Conservation (phyloP, 2,797 vertebrate species). For the Adelosebastes latens region DNA sequence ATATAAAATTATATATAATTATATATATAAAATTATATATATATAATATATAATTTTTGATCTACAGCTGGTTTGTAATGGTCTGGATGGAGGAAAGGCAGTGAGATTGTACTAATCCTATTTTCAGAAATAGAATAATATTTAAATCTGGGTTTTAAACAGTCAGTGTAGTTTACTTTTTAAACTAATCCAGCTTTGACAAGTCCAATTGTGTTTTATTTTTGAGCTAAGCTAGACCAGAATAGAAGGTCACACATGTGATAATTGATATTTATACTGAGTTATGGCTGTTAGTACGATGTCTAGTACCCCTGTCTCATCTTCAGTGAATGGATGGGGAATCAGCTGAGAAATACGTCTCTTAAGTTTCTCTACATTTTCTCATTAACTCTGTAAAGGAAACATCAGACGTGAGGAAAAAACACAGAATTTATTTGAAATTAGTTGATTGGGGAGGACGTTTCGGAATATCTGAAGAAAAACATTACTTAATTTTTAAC, state of each 20-base stretch:
- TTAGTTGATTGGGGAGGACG: not conserved
- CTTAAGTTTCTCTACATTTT: not conserved
- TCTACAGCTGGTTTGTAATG: not conserved
- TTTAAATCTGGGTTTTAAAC: not conserved
- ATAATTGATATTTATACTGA: not conserved
- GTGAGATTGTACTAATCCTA: not conserved
- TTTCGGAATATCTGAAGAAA: not conserved
- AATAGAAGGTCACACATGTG: not conserved
- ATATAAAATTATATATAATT: no score
- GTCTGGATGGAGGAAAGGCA: not conserved
- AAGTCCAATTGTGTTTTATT: not conserved
- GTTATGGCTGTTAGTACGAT: not conserved
- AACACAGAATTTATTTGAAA: no score
- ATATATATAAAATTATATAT: no score
- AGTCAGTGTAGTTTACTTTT: not conserved
- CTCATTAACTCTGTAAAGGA: not conserved
- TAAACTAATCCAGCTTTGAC: not conserved
- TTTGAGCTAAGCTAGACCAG: not conserved
- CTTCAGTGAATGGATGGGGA: not conserved
- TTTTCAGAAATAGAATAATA: not conserved
- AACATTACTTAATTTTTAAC: no score
- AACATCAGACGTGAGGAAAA: not conserved
- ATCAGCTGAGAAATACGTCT: not conserved
- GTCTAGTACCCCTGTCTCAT: not conserved
- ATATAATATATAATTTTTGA: not conserved